A percentile compares a stretch with the other conserved stretches of the same genome.
Evolutionary conservation across 2,888 invertebrate species (phyloP).

Genomic region (Agonopterix alstromeriana): DNA sequence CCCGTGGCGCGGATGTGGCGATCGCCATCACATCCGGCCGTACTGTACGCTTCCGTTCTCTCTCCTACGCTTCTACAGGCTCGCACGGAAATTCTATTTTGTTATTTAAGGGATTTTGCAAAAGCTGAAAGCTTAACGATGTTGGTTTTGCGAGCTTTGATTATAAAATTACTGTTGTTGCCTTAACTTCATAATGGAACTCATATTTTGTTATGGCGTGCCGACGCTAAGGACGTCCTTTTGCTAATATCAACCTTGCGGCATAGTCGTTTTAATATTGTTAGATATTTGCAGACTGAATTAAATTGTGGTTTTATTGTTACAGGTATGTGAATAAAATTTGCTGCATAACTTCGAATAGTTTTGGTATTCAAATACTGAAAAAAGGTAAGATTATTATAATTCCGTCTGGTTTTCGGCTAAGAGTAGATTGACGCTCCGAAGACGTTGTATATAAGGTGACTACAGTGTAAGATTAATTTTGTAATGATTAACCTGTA

Average conservation of each 20-base stretch:
- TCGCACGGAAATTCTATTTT: constrained; percentile 39
- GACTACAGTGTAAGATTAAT: too few species aligned
- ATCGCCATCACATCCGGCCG: constrained; percentile 48
- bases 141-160: constrained; percentile 39
- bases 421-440: too few species aligned
- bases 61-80: constrained; percentile 30
- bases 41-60: constrained; percentile 47
- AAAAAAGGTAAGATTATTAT: too few species aligned
- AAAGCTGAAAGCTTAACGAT: constrained; percentile 46
- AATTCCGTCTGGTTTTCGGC: too few species aligned
- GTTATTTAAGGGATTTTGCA: constrained; percentile 35
- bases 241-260: neutral
- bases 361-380: too few species aligned
- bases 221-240: neutral
- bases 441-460: too few species aligned
- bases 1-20: constrained; percentile 49
- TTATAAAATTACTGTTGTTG: constrained; percentile 45
- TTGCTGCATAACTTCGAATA: too few species aligned
- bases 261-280: neutral
- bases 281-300: neutral
- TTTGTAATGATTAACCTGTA: too few species aligned
- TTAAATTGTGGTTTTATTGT: neutral
- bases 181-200: constrained; percentile 40
- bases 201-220: constrained; percentile 21
- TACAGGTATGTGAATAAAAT: neutral